These are phyloP conservation scores for Toxotes lorentzi DNA, from an alignment of 2,797 vertebrate genomes.

Conservation along the genomic window DNA sequence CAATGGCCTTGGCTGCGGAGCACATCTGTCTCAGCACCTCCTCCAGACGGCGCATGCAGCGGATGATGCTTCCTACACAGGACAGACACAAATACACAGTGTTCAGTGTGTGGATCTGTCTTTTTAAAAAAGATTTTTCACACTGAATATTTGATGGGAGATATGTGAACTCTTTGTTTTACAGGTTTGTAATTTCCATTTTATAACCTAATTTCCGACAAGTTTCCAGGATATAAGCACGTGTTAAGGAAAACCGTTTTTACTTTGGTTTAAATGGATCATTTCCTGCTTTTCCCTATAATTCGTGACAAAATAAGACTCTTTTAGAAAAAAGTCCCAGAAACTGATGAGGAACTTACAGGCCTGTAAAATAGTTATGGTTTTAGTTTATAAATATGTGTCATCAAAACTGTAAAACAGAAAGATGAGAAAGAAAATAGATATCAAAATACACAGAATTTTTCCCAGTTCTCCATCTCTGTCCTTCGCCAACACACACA, in stretches of 20 bases:
- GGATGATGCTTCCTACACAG: conserved; percentile 86
- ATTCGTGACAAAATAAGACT: not conserved
- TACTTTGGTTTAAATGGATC: not conserved
- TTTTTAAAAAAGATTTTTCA: not conserved
- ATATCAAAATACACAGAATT: not conserved
- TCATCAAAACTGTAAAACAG: not conserved
- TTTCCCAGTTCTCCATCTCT: not conserved
- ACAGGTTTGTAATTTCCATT: not conserved
- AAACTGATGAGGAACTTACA: not conserved
- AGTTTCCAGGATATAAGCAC: not conserved
- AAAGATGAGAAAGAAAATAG: not conserved
- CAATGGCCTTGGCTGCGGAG: conserved; percentile 98
- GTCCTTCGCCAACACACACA: not conserved
- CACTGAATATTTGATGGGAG: not conserved
- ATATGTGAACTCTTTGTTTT: not conserved
- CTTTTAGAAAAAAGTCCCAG: not conserved
- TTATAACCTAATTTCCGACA: no score
- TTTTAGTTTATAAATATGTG: not conserved
- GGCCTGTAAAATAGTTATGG: not conserved
- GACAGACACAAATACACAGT: not conserved
- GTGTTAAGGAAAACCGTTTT: not conserved
- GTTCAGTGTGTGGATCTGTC: not conserved
- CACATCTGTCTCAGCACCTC: conserved; percentile 98
- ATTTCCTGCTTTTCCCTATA: not conserved
- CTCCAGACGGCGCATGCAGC: conserved; percentile 96